Evolutionary conservation across 2,113 vertebrate species (phyloP).

Genomic region (Oreochromis spilurus): DNA sequence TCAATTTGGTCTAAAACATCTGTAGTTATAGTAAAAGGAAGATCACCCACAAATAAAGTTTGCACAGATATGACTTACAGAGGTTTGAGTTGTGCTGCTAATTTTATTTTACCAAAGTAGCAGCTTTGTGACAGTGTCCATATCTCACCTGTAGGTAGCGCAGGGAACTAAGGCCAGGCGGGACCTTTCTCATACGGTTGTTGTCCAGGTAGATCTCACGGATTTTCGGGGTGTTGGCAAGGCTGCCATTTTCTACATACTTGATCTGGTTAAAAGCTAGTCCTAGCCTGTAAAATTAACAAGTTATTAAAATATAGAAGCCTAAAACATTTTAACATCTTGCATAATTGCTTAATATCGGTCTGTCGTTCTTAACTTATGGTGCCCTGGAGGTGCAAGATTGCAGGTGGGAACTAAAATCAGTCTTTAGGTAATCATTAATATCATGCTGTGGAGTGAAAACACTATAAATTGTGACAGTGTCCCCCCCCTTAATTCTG

Average conservation of each 20-base stretch:
- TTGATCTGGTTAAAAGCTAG: constrained; percentile 91
- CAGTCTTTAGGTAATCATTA: neutral
- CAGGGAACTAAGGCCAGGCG: constrained; percentile 81
- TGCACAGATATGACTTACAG: neutral
- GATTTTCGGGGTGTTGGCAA: constrained; percentile 82
- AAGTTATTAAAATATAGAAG: neutral
- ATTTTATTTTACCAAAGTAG: neutral
- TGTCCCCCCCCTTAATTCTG: neutral
- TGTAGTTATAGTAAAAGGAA: neutral
- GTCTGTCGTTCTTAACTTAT: neutral
- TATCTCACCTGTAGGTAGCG: constrained; percentile 87
- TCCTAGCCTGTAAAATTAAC: constrained; percentile 76
- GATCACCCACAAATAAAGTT: neutral
- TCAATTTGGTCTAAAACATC: neutral
- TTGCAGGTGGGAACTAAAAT: neutral
- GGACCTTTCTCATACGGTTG: constrained; percentile 89
- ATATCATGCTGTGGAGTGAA: neutral
- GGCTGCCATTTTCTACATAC: constrained; percentile 90
- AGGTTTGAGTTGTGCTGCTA: neutral
- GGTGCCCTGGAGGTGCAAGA: neutral
- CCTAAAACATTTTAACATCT: neutral
- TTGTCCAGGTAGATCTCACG: constrained; percentile 90
- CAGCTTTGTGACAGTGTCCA: neutral
- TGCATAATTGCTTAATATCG: neutral
- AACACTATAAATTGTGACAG: neutral